A percentile compares a stretch with the other conserved stretches of the same genome.
These are phyloP conservation scores for Tadarida brasiliensis DNA, from an alignment of 2,797 vertebrate species.

Conservation along the genomic window DNA sequence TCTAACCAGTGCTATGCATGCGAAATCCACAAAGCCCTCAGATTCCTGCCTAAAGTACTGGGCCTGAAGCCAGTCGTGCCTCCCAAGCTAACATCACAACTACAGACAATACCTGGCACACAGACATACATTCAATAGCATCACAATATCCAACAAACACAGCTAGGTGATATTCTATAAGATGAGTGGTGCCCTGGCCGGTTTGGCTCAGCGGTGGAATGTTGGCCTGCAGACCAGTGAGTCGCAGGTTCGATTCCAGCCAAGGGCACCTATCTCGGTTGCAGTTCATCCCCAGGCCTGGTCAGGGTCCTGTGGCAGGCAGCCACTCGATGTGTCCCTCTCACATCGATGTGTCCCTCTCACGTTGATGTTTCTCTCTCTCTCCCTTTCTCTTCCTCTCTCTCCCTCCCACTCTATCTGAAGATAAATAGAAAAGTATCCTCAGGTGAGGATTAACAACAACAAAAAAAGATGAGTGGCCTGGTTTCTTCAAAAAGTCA, in stretches of 20 bases:
- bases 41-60: background rate
- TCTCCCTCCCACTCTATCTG: background rate
- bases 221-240: background rate
- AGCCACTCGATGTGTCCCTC: background rate
- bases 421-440: no score
- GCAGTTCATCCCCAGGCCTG: no score
- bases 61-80: background rate
- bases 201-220: background rate
- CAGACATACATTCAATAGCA: background rate
- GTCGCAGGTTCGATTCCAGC: background rate
- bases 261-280: background rate
- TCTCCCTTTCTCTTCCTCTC: background rate
- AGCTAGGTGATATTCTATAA: background rate
- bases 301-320: no score
- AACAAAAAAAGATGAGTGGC: no score
- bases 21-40: background rate
- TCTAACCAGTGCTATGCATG: background rate
- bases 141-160: background rate
- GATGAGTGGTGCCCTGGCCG: background rate
- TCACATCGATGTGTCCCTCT: background rate
- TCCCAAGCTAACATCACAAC: background rate
- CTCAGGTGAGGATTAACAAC: no score
- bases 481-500: background rate
- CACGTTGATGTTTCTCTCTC: background rate
- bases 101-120: background rate